A percentile compares a stretch with the other conserved stretches of the same genome.
Evolutionary conservation across 1,140 invertebrate genomes (phyloP).

Genomic region (Aporrectodea caliginosa): DNA sequence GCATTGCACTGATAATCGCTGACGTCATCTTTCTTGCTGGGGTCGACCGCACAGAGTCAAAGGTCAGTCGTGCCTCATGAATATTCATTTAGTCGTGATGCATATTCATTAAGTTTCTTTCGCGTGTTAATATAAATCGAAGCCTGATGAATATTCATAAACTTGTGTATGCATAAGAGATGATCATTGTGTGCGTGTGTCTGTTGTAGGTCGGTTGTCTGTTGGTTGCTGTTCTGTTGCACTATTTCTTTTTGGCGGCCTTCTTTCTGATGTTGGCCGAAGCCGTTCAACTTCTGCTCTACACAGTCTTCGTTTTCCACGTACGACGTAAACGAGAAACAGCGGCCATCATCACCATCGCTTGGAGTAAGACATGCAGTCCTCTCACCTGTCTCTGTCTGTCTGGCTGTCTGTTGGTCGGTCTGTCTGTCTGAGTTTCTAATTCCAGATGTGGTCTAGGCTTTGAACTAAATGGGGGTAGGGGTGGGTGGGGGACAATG

Average conservation of each 20-base stretch:
- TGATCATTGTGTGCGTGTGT: background rate
- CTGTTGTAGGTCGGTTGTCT: slow-evolving; percentile 30
- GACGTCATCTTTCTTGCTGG: slow-evolving; percentile 36
- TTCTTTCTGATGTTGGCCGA: slow-evolving; percentile 37
- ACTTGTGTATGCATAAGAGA: background rate
- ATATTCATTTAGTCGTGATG: background rate
- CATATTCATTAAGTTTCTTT: background rate
- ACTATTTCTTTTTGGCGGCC: slow-evolving; percentile 35
- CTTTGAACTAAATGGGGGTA: too few species aligned
- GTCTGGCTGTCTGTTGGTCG: too few species aligned
- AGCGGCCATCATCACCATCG: background rate
- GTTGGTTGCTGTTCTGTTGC: slow-evolving; percentile 30
- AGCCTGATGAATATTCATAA: too few species aligned
- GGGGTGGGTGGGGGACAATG: too few species aligned
- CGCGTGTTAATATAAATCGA: background rate
- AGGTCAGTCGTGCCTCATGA: slow-evolving; percentile 30
- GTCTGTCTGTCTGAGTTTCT: background rate
- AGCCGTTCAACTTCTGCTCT: slow-evolving; percentile 29
- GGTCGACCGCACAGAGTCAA: slow-evolving; percentile 32
- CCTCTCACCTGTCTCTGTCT: background rate
- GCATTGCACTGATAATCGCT: slow-evolving; percentile 37
- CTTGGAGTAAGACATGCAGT: slow-evolving; percentile 23
- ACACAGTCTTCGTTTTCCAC: slow-evolving; percentile 34
- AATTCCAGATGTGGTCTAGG: background rate
- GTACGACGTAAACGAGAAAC: slow-evolving; percentile 24